Percentiles rank a stretch among this genome's conserved stretches.
Conservation (phyloP, 2,797 vertebrate species). For the Cynodonichthys magdalenae region DNA sequence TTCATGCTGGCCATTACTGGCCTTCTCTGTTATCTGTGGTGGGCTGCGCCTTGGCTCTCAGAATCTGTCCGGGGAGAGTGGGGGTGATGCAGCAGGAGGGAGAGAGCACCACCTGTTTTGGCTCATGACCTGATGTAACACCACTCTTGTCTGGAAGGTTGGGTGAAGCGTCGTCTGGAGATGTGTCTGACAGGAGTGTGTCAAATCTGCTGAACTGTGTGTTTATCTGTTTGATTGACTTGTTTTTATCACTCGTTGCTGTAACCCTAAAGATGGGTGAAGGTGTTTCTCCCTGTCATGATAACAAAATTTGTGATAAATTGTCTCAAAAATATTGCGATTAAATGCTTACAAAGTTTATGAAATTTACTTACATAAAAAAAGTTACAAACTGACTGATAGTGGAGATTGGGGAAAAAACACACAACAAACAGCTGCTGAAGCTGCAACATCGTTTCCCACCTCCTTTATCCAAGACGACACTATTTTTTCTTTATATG, state of each 20-base stretch:
- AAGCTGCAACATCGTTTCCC: too few species aligned
- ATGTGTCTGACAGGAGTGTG: conserved; percentile 29
- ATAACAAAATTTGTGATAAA: too few species aligned
- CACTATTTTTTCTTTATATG: too few species aligned
- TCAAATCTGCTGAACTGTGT: background rate
- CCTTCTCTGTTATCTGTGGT: conserved; percentile 51
- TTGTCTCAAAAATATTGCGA: too few species aligned
- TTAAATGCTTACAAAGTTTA: too few species aligned
- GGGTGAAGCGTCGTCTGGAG: background rate
- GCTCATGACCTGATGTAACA: conserved; percentile 24
- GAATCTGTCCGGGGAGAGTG: conserved; percentile 39
- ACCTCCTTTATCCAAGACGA: too few species aligned
- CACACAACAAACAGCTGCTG: too few species aligned
- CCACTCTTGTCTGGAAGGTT: conserved; percentile 42
- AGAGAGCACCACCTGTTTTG: conserved; percentile 26
- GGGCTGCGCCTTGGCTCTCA: conserved; percentile 33
- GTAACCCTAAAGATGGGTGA: background rate
- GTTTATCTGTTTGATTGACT: conserved; percentile 14
- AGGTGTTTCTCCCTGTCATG: too few species aligned
- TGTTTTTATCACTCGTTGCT: background rate
- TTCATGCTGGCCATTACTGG: conserved; percentile 59
- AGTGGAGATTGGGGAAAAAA: too few species aligned
- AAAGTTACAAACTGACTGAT: too few species aligned
- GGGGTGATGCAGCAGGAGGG: conserved; percentile 42
- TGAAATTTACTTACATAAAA: too few species aligned